phyloP scores from a whole-genome alignment of 2,888 invertebrate genomes.

The Lithosia quadra region DNA sequence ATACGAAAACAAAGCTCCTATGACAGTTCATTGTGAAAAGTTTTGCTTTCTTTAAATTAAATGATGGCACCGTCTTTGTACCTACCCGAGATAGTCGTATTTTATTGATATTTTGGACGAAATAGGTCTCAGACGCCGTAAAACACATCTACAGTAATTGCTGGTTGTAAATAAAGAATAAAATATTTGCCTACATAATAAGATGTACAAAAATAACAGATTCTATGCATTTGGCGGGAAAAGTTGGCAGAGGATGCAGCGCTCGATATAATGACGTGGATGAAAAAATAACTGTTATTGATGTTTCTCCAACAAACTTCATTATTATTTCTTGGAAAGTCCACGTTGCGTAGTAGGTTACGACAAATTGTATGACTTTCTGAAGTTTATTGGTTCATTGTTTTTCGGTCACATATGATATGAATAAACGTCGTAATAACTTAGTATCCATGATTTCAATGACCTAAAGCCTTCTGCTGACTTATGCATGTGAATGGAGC shows the following conservation, averaged over 20 bases:
- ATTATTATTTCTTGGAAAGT: not conserved
- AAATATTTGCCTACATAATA: not conserved
- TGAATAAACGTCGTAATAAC: too few species aligned
- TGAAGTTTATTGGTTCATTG: too few species aligned
- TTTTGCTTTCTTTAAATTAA: too few species aligned
- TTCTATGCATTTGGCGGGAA: slow-evolving; percentile 7
- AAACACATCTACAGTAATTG: not conserved
- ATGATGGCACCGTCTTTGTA: too few species aligned
- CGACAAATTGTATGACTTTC: too few species aligned
- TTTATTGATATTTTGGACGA: not conserved
- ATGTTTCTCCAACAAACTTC: not conserved
- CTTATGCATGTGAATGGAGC: too few species aligned
- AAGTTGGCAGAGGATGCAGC: not conserved
- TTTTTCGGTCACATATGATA: too few species aligned
- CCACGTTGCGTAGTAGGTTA: not conserved
- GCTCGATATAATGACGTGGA: not conserved
- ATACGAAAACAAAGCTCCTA: too few species aligned
- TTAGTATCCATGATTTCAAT: too few species aligned
- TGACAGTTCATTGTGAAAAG: too few species aligned
- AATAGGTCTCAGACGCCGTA: not conserved
- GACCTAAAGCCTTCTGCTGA: too few species aligned
- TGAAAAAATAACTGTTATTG: not conserved
- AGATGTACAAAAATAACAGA: slow-evolving; percentile 4
- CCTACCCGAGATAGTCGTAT: not conserved
- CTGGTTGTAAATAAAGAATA: not conserved